Evolutionary conservation across 1,140 invertebrate species (phyloP).

Genomic region (Megalonaias nervosa): DNA sequence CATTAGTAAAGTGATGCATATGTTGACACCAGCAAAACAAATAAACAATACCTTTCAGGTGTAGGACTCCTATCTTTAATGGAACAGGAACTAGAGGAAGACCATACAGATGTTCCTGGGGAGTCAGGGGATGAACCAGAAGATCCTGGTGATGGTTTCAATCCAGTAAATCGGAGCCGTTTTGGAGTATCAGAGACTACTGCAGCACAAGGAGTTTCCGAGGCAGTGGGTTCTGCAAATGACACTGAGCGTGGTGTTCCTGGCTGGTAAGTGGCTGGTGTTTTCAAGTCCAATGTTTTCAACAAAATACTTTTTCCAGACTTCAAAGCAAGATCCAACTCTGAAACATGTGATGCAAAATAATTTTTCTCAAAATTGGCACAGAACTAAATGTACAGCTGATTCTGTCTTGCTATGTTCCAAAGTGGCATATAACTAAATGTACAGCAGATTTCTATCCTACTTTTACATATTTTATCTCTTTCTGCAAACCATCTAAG

Average conservation of each 20-base stretch:
- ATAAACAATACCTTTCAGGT: constrained; percentile 24
- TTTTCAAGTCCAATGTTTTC: constrained; percentile 17
- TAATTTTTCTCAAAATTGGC: background rate
- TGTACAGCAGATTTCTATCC: no score
- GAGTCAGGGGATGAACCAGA: background rate
- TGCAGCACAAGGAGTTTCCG: background rate
- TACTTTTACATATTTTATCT: no score
- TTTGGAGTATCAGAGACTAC: constrained; percentile 11
- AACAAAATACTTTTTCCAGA: constrained; percentile 8
- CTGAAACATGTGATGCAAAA: background rate
- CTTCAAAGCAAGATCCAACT: constrained; percentile 7
- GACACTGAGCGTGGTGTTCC: constrained; percentile 15
- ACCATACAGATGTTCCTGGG: background rate
- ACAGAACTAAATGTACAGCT: no score
- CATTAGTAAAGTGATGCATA: no score
- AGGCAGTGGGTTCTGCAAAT: constrained; percentile 13
- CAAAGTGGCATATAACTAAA: no score
- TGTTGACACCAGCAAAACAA: no score
- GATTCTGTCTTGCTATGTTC: no score
- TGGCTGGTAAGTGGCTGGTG: constrained; percentile 7
- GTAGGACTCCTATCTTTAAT: constrained; percentile 30
- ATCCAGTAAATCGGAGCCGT: constrained; percentile 2
- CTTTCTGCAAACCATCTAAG: no score
- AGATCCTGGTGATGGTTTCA: background rate
- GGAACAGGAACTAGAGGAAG: constrained; percentile 15